A percentile compares a stretch with the other conserved stretches of the same genome.
phyloP scores from a whole-genome alignment of 2,888 invertebrate species.

The Euplagia quadripunctaria region DNA sequence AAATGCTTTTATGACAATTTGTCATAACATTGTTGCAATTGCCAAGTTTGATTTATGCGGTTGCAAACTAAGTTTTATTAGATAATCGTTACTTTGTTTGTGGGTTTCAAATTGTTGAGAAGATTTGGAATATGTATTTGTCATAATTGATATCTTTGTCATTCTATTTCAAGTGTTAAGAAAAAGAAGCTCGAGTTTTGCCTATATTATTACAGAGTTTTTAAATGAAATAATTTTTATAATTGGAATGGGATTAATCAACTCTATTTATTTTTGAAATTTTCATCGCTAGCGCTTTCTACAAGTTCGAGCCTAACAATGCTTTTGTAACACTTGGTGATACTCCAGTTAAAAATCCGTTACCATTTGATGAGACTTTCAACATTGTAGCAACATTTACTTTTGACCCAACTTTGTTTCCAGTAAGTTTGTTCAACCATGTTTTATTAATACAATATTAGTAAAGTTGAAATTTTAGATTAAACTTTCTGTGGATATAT shows the following conservation, averaged over 20 bases:
- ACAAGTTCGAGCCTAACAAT: not conserved
- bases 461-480: conserved; percentile 6
- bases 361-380: conserved; percentile 30
- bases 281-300: conserved; percentile 6
- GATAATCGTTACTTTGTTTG: conserved; percentile 37
- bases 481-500: not conserved
- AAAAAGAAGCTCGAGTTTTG: not conserved
- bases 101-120: conserved; percentile 25
- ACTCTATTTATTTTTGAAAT: not conserved
- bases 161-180: not conserved
- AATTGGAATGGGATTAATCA: not conserved
- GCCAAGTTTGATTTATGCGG: conserved; percentile 35
- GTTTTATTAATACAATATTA: conserved; percentile 22
- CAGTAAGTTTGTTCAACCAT: not conserved
- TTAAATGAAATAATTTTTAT: not conserved
- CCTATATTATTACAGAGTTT: not conserved
- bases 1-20: conserved; percentile 45
- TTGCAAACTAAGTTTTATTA: conserved; percentile 22
- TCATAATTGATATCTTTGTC: not conserved
- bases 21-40: conserved; percentile 35
- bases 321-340: conserved; percentile 14
- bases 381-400: conserved; percentile 28
- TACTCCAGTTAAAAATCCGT: conserved; percentile 35
- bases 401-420: conserved; percentile 23
- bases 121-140: conserved; percentile 10